phyloP scores from a whole-genome alignment of 2,888 invertebrate genomes.

The Allygus modestus region DNA sequence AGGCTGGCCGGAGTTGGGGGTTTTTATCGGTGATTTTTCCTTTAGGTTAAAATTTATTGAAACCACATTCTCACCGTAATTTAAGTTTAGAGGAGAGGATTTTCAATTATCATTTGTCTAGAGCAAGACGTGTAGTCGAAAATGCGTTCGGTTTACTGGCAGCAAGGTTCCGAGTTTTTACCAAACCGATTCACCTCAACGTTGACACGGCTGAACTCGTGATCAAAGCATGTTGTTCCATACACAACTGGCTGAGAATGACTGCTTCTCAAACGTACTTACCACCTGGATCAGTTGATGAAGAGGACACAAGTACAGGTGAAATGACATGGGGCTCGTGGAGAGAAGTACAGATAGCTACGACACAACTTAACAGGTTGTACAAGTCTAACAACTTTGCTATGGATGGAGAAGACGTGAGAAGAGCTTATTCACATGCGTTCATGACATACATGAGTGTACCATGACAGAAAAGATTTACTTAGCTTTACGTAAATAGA shows the following conservation, averaged over 20 bases:
- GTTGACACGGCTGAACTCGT: slow-evolving; percentile 28
- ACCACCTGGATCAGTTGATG: slow-evolving; percentile 58
- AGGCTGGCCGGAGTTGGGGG: not conserved
- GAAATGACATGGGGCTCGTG: slow-evolving; percentile 41
- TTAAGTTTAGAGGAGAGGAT: slow-evolving; percentile 14
- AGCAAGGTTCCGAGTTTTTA: not conserved
- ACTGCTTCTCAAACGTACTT: slow-evolving; percentile 48
- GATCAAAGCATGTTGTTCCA: slow-evolving; percentile 45
- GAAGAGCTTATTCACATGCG: slow-evolving; percentile 29
- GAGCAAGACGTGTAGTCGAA: slow-evolving; percentile 6
- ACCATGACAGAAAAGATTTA: slow-evolving; percentile 47
- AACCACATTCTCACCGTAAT: slow-evolving; percentile 38
- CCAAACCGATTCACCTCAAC: not conserved
- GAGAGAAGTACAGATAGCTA: slow-evolving; percentile 3
- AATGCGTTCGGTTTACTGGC: slow-evolving; percentile 2
- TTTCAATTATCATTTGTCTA: slow-evolving; percentile 47
- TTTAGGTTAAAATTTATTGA: slow-evolving; percentile 9
- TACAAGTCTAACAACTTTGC: slow-evolving; percentile 37
- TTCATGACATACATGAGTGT: slow-evolving; percentile 45
- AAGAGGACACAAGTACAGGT: slow-evolving; percentile 58
- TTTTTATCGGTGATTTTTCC: slow-evolving; percentile 42
- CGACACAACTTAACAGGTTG: not conserved
- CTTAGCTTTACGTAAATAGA: not conserved
- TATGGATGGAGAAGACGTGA: slow-evolving; percentile 37
- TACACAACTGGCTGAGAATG: slow-evolving; percentile 60